phyloP scores from a whole-genome alignment of 2,888 invertebrate genomes.

The Drosophila tripunctata region DNA sequence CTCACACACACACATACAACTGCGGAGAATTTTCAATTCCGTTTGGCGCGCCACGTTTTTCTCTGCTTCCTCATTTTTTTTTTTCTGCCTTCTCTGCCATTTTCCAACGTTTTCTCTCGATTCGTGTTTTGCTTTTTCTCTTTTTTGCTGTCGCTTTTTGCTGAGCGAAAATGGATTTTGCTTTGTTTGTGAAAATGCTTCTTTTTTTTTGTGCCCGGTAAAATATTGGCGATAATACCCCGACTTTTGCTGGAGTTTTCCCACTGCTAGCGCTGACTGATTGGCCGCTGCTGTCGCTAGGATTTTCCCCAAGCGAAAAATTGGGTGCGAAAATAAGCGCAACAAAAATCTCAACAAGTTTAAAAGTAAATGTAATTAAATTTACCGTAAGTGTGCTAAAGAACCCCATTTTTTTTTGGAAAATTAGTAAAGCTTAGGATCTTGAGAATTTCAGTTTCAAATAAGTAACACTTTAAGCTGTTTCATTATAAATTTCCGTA shows the following conservation, averaged over 20 bases:
- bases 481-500: too few relatives aligned
- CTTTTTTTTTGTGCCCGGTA: slow-evolving; percentile 37
- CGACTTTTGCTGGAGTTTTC: not conserved
- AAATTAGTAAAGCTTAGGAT: not conserved
- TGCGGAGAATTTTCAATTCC: slow-evolving; percentile 75
- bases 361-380: slow-evolving; percentile 36
- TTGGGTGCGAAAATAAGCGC: slow-evolving; percentile 11
- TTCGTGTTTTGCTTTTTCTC: too few relatives aligned
- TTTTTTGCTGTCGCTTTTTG: slow-evolving; percentile 18
- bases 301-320: slow-evolving; percentile 25
- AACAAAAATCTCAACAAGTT: slow-evolving; percentile 67
- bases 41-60: slow-evolving; percentile 74
- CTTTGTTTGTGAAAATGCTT: slow-evolving; percentile 76
- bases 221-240: slow-evolving; percentile 62
- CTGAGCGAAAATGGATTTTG: slow-evolving; percentile 67
- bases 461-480: too few relatives aligned
- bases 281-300: slow-evolving; percentile 58
- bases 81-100: slow-evolving; percentile 9
- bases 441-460: too few relatives aligned
- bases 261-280: slow-evolving; percentile 48
- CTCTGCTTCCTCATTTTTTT: slow-evolving; percentile 13
- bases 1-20: slow-evolving; percentile 28
- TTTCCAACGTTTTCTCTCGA: slow-evolving; percentile 34
- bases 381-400: slow-evolving; percentile 1
- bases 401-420: not conserved